Evolutionary conservation across 2,113 vertebrate species (phyloP), one percentile per base, ranked within the genome.

Genomic region (Neodon shergylaensis): DNA sequence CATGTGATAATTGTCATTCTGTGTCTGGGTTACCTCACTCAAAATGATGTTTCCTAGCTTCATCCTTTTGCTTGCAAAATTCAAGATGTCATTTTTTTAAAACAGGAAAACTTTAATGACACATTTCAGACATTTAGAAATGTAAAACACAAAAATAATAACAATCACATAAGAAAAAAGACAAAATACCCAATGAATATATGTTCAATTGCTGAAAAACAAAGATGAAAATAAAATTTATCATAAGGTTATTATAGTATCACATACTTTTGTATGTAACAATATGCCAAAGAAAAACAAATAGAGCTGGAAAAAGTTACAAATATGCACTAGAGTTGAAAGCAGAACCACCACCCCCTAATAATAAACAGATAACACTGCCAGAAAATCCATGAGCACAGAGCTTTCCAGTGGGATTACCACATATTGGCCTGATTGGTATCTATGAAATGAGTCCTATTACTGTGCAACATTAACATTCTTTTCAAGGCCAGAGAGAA

Each of bases 401-500:
- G 14, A 94, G 58, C 17, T 8, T 33, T 76, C 44, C 1, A 81
- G 10, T 31, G 81, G 76, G 2, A 19, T 66, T 81, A 79, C 39
- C 26, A 66, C 22, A 31, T 16, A 77, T 16, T 92, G 16, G 44
- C 0, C 28, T 83, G 36, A n/a, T 24, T 44, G 24, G 6, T 24
- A 42, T 33, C 78, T 54, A 63, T 78, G 42, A 78, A 90, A 61
- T 49, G 9, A 58, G 0, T 3, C 33, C 42, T 0, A 7, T 2
- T 78, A 49, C 3, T 49, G 7, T 28, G 13, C 22, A 49, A 33
- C 72, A 58, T 83, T 49, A 28, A 58, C 24, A 82, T 82, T 87
- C 78, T 73, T 78, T 82, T 87, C 22, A 78, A 93, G 76, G 72
- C 24, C 47, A 87, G 14, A 61, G n/a, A 92, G 44, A 94, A 88